Conservation (phyloP, 2,888 invertebrate species). For the Abrostola tripartita region DNA sequence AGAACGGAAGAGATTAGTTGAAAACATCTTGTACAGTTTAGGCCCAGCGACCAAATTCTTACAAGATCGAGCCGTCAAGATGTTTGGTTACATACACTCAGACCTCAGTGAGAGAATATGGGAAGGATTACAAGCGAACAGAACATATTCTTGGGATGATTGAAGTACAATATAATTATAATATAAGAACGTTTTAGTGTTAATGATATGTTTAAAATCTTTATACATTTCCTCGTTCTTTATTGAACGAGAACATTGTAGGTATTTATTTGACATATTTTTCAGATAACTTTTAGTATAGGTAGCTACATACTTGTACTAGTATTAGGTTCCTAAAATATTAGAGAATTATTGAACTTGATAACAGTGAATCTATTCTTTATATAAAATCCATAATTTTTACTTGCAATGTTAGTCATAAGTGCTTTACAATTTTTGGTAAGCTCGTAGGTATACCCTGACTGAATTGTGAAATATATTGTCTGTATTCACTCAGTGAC, state of each 20-base stretch:
- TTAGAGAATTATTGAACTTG: too few relatives aligned
- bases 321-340: too few relatives aligned
- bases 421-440: too few relatives aligned
- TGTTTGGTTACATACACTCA: constrained; percentile 93
- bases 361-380: too few relatives aligned
- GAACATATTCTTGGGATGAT: constrained; percentile 42
- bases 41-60: constrained; percentile 91
- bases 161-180: constrained; percentile 6
- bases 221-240: neutral
- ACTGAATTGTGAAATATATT: too few relatives aligned
- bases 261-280: neutral
- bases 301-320: too few relatives aligned
- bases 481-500: too few relatives aligned
- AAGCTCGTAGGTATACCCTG: too few relatives aligned
- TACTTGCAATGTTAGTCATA: too few relatives aligned
- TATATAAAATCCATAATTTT: too few relatives aligned
- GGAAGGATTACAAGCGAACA: constrained; percentile 63
- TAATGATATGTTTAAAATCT: constrained; percentile 13
- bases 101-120: constrained; percentile 90
- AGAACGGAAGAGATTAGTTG: constrained; percentile 91
- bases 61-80: constrained; percentile 90
- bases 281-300: too few relatives aligned
- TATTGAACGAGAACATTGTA: neutral
- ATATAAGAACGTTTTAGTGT: neutral
- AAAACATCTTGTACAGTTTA: constrained; percentile 93